Evolutionary conservation across 1,140 invertebrate genomes (phyloP), one percentile per base, ranked within the genome.

Genomic region (Planococcus citri): DNA sequence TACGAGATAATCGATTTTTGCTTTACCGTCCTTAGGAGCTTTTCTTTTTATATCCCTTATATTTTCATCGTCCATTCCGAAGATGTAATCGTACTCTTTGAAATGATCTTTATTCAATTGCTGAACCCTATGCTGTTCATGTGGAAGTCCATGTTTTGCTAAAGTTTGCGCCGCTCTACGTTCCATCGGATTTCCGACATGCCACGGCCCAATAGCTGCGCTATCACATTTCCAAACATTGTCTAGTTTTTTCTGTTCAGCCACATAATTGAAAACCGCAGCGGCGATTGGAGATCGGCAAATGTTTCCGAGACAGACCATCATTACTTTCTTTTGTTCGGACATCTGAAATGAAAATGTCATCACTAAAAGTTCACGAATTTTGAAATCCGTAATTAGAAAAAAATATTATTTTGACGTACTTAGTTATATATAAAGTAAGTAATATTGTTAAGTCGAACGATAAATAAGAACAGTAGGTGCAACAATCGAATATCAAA

Each of bases 201-300:
- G 92, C 86, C 91, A 97, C 29, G 80, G 79, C 3, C 88, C 88
- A 33, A 93, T 84, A 12, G 88, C 95, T 1, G 92, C 91, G 81
- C 92, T 95, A 75, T 97, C 92, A 2, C 92, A 87, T 72, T 85
- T 80, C 93, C 92, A 95, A 73, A 86, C 74, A 73, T 85, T 79
- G 0, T 78, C 73, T 6, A 86, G 73, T 51, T 83, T 82, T 71
- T 80, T 78, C 74, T 90, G 83, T 73, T 83, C 83, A 9, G 91
- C 79, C 10, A 85, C 77, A 72, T 94, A 83, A 27, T 82, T 78
- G 80, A 96, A 95, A 0, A 96, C 90, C 9, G 90, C 92, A 79
- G 95, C 93, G 21, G 93, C 93, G 72, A 95, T 95, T 6, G 94
- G 93, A 14, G 93, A 96, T n/a, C 94, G 84, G 78, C 94, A 97